Conservation (phyloP, 2,113 vertebrate species). For the Brachyhypopomus gauderio region DNA sequence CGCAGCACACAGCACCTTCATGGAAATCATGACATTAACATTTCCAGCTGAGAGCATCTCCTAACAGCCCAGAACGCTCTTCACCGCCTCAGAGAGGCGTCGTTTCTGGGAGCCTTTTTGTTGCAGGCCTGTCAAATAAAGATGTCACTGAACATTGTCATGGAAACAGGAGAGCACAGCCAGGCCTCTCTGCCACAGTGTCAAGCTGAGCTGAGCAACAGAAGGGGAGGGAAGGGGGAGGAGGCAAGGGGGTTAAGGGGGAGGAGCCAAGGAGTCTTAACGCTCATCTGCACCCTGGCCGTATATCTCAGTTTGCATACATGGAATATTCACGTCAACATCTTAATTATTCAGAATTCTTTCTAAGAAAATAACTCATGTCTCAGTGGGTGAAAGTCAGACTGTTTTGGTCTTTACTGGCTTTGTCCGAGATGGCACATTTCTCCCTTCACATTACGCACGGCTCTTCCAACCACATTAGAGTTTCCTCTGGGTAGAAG, state of each 20-base stretch:
- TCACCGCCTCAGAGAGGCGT: constrained; percentile 4
- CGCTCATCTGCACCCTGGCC: not conserved
- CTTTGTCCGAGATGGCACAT: not conserved
- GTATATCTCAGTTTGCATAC: not conserved
- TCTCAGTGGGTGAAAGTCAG: not conserved
- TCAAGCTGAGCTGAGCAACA: constrained; percentile 52
- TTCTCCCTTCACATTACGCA: not conserved
- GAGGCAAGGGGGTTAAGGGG: not conserved
- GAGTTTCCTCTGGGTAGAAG: constrained; percentile 52
- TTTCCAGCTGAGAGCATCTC: constrained; percentile 20
- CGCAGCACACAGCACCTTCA: constrained; percentile 16
- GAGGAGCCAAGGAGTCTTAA: not conserved
- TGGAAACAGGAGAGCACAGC: constrained; percentile 47
- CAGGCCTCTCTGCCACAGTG: constrained; percentile 54
- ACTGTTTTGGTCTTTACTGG: not conserved
- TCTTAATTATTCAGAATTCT: no score
- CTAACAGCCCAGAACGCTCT: constrained; percentile 11
- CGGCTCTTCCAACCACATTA: not conserved
- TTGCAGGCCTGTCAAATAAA: constrained; percentile 62
- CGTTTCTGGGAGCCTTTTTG: constrained; percentile 50
- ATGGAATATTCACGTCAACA: not conserved
- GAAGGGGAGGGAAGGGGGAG: constrained; percentile 42
- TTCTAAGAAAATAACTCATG: no score
- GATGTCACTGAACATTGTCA: constrained; percentile 59
- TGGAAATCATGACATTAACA: constrained; percentile 34